These are phyloP conservation scores for Lampris incognitus DNA, from an alignment of 2,113 vertebrate genomes.

Conservation along the genomic window DNA sequence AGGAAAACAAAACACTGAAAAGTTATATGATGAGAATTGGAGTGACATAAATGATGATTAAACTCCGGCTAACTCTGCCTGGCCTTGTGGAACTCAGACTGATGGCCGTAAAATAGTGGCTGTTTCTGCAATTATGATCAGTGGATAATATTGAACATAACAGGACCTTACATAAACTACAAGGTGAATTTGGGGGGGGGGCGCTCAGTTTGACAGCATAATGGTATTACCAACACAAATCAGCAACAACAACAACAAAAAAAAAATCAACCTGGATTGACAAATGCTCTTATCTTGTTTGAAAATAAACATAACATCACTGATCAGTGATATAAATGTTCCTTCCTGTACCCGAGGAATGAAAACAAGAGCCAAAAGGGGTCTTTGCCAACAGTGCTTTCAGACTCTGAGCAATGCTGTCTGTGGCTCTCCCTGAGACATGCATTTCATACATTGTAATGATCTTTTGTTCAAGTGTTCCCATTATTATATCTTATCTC, in stretches of 20 bases:
- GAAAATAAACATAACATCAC: background rate
- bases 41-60: background rate
- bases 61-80: background rate
- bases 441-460: no score
- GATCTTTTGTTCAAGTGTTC: no score
- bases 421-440: background rate
- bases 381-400: background rate
- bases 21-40: background rate
- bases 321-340: background rate
- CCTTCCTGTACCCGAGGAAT: background rate
- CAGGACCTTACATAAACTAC: background rate
- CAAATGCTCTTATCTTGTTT: background rate
- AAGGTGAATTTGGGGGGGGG: background rate
- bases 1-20: background rate
- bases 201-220: background rate
- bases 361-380: slow-evolving; percentile 9
- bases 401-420: background rate
- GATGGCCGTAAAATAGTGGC: background rate
- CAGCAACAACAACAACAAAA: background rate
- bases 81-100: background rate
- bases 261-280: background rate
- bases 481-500: no score
- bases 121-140: background rate
- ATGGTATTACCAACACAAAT: background rate
- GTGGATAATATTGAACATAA: background rate